Conservation (phyloP, 1,140 invertebrate genomes). For the Diorhabda elongata region DNA sequence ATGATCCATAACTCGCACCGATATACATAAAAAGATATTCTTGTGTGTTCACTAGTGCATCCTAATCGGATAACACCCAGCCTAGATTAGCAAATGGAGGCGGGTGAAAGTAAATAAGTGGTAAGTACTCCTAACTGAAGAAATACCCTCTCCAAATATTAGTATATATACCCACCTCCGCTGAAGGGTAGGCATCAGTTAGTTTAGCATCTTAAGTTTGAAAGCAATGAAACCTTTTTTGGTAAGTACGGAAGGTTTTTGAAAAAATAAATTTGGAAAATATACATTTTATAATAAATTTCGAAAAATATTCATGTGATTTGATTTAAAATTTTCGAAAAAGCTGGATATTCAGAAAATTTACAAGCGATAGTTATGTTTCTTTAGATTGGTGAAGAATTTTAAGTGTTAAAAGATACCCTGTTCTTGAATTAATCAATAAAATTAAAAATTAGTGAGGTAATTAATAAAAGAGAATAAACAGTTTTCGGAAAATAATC, state of each 20-base stretch:
- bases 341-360: too few species aligned
- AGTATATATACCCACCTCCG: constrained; percentile 39
- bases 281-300: too few species aligned
- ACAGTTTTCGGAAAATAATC: too few species aligned
- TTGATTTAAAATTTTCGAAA: too few species aligned
- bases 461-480: too few species aligned
- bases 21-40: background rate
- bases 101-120: constrained; percentile 18
- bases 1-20: background rate
- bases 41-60: constrained; percentile 12
- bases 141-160: constrained; percentile 34
- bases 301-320: too few species aligned
- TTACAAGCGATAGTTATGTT: too few species aligned
- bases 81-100: constrained; percentile 11
- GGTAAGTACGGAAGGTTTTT: constrained; percentile 26
- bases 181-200: constrained; percentile 36
- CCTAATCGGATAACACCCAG: background rate
- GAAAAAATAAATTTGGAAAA: too few species aligned
- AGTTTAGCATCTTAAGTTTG: constrained; percentile 26
- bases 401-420: too few species aligned
- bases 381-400: too few species aligned
- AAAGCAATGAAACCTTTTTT: constrained; percentile 37
- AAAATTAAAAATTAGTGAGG: too few species aligned
- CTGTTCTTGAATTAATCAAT: too few species aligned
- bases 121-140: constrained; percentile 12